Evolutionary conservation across 2,797 vertebrate genomes (phyloP).

Genomic region (Streptopelia turtur): DNA sequence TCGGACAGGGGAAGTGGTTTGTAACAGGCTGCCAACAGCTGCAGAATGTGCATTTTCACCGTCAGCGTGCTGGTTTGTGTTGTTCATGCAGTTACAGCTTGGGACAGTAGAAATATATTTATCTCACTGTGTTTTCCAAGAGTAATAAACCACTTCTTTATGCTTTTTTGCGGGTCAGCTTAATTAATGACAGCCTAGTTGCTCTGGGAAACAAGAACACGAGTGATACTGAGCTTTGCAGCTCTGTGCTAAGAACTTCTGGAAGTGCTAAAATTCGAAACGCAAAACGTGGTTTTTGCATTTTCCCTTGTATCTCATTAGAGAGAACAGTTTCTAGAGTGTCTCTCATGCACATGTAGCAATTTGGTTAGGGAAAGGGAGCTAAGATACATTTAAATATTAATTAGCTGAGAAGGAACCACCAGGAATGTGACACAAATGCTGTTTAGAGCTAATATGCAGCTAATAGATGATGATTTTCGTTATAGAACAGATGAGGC

Average conservation of each 20-base stretch:
- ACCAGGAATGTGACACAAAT: neutral
- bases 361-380: neutral
- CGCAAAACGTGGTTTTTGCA: neutral
- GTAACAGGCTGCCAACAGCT: neutral
- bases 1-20: neutral
- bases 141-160: neutral
- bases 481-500: neutral
- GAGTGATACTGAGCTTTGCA: neutral
- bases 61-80: neutral
- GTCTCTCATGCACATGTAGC: neutral
- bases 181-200: neutral
- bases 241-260: neutral
- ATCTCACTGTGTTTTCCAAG: neutral
- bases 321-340: neutral
- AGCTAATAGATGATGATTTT: neutral
- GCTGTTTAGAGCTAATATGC: neutral
- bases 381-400: neutral
- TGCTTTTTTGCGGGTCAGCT: neutral
- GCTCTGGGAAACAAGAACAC: neutral
- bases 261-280: constrained; percentile 2
- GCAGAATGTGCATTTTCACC: neutral
- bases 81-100: neutral
- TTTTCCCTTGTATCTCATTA: neutral
- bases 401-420: neutral
- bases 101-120: neutral